Evolutionary conservation across 2,888 invertebrate species (phyloP), one percentile per base, ranked within the genome.

Genomic region (Agrotis segetum): DNA sequence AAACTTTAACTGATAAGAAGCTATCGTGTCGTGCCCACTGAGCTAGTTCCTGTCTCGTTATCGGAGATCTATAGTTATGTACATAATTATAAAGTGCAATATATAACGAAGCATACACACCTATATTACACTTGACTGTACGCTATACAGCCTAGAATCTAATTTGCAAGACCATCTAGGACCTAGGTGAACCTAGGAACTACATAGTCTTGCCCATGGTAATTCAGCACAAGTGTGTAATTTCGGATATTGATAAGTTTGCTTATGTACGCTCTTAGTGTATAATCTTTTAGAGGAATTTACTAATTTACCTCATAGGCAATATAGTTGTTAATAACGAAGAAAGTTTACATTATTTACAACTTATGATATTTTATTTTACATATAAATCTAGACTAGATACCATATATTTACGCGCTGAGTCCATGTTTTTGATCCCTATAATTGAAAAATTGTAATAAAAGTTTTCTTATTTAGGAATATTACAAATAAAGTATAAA

Each of bases 211-310:
- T 34, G 9, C 19, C 63, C n/a, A 16, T 47, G 24, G 1, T 13
- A 11, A 34, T 21, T 19, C 14, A 44, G 56, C 17, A 40, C 19
- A 60, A 24, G 24, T 40, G n/a, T 7, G 56, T 53, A 58, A 53
- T 29, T 34, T 46, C 29, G 14, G n/a, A 14, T 24, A 50, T 50
- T 60, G 16, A 53, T 40, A 60, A 13, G 19, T 47, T 40, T 50
- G 19, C n/a, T 29, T 47, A 44, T 44, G 17, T 67, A 63, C 49
- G 19, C 47, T 50, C n/a, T 47, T 67, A 78, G 40, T 73, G 5
- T 55, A 19, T 59, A 62, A 55, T 59, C 1, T 68, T 79, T 81
- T 74, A 76, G 71, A 77, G 47, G 19, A 70, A 68, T 77, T 70
- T 81, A 73, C 46, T 67, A 53, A 11, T 64, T 77, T 61, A 78